A percentile compares a stretch with the other conserved stretches of the same genome.
Evolutionary conservation across 1,140 invertebrate genomes (phyloP).

Genomic region (Lucilia sericata): DNA sequence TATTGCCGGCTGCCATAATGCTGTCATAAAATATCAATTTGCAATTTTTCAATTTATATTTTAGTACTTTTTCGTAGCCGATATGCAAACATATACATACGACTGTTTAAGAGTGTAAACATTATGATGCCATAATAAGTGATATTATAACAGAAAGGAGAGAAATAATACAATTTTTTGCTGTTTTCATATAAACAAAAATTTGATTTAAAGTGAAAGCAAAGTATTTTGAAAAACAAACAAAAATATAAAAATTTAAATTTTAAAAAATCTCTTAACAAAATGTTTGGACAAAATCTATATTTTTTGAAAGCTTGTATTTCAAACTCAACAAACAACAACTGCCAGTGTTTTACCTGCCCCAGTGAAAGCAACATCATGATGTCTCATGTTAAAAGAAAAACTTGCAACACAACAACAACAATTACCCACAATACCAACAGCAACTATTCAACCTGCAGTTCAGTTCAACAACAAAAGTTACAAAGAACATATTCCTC

Average conservation of each 20-base stretch:
- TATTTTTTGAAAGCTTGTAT: neutral
- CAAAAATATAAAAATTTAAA: neutral
- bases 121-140: neutral
- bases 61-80: neutral
- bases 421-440: neutral
- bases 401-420: conserved; percentile 19
- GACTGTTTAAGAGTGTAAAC: neutral
- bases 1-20: neutral
- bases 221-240: neutral
- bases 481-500: too few species aligned
- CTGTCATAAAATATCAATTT: conserved; percentile 40
- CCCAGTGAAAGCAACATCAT: conserved; percentile 17
- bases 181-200: neutral
- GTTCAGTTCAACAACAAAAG: neutral
- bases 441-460: neutral
- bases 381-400: conserved; percentile 18
- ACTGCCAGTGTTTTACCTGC: conserved; percentile 14
- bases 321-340: neutral
- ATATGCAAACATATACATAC: neutral
- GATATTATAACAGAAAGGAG: neutral
- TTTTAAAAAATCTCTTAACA: neutral
- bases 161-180: neutral
- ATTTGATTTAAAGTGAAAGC: too few species aligned
- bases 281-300: neutral
- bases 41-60: conserved; percentile 32